phyloP scores from a whole-genome alignment of 2,113 vertebrate genomes.

The Dipodomys stephensi region DNA sequence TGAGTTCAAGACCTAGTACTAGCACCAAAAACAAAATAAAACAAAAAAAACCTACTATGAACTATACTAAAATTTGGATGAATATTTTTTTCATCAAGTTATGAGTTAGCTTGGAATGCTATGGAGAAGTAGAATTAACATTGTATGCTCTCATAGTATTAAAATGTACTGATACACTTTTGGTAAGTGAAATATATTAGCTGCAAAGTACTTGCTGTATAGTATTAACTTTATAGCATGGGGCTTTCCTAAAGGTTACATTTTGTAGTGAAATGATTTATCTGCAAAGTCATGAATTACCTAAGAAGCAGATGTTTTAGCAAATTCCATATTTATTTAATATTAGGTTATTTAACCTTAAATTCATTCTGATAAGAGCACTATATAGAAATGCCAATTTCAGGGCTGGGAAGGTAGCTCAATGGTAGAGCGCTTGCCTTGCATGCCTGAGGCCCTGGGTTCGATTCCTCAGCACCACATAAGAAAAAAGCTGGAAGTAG shows the following conservation, averaged over 20 bases:
- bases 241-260: background rate
- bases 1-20: too few species aligned
- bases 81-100: background rate
- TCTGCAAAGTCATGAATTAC: background rate
- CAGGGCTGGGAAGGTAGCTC: too few species aligned
- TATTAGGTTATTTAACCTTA: too few species aligned
- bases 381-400: too few species aligned
- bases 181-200: conserved; percentile 26
- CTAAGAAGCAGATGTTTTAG: background rate
- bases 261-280: background rate
- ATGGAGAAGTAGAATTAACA: background rate
- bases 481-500: too few species aligned
- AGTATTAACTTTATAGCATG: background rate
- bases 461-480: too few species aligned
- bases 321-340: too few species aligned
- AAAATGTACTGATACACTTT: background rate
- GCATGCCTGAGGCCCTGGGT: too few species aligned
- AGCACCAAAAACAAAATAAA: too few species aligned
- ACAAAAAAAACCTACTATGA: background rate
- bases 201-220: background rate
- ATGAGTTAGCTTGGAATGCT: background rate
- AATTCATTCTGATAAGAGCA: too few species aligned
- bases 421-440: too few species aligned
- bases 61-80: background rate
- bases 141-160: background rate